Evolutionary conservation across 2,888 invertebrate genomes (phyloP), one percentile per base, ranked within the genome.

Genomic region (Philereme transversata): DNA sequence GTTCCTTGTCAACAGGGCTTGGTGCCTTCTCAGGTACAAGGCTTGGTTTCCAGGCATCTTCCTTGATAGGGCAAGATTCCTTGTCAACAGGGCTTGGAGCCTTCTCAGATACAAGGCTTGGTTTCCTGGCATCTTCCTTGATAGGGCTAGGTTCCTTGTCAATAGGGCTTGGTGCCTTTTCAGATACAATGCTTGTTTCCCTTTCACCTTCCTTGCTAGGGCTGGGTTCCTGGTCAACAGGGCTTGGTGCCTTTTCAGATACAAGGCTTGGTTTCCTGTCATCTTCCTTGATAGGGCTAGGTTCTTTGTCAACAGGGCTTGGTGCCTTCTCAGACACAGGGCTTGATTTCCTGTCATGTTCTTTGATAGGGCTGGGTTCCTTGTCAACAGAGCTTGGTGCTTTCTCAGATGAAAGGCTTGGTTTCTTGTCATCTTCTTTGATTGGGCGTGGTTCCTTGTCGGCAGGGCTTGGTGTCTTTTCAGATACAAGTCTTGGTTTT

Each of bases 1-100:
- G 35, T 11, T 41, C 47, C n/a, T 38, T 36, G 2, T 48, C 52
- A 7, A 51, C 33, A 0, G 10, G 22, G 33, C 49, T 40, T 38
- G 36, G 5, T 10, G 8, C 59, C 51, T 22, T 55, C 22, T 52
- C 64, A 60, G 0, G 52, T 6, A 51, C 34, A n/a, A 46, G 44
- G 10, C 45, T 54, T 7, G 52, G 36, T 0, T 22, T 47, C n/a
- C 59, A 54, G 0, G 36, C 56, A 11, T 10, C 40, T 46, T 59
- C 38, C 1, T 44, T 44, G 1, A 33, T 7, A 7, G 45, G 49
- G 34, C 48, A 49, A 9, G 53, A 7, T 7, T 41, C 48, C 4
- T 4, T 47, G 10, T 47, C 43, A 38, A 10, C 5, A 2, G 51
- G 40, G 41, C 51, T 50, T 40, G 8, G 38, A n/a, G 11, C 33